These are phyloP conservation scores for Bombus huntii DNA, from an alignment of 1,140 invertebrate genomes.

Conservation along the genomic window DNA sequence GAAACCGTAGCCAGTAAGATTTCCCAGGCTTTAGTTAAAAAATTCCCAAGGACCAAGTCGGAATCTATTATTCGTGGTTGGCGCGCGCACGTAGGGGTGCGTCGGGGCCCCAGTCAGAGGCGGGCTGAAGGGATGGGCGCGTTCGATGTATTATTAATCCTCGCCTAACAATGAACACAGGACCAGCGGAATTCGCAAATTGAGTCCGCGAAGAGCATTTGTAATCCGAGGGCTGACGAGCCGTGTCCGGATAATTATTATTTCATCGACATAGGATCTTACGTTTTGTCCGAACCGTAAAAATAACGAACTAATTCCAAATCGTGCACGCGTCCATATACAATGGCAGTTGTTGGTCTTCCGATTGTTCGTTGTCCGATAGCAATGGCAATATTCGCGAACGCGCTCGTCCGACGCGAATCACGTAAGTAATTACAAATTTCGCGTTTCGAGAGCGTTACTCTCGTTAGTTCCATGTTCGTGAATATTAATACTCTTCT, in stretches of 20 bases:
- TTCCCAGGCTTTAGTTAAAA: conserved; percentile 7
- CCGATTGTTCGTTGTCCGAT: background rate
- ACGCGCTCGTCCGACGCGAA: background rate
- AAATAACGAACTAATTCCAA: background rate
- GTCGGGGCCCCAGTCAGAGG: background rate
- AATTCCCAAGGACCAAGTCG: conserved; percentile 10
- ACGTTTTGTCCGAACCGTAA: no score
- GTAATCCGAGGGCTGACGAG: conserved; percentile 52
- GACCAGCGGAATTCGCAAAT: conserved; percentile 70
- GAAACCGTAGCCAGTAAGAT: background rate
- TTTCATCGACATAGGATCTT: conserved; percentile 24
- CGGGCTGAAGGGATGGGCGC: conserved; percentile 27
- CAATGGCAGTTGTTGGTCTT: no score
- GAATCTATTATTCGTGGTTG: conserved; percentile 26
- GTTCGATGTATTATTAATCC: conserved; percentile 73
- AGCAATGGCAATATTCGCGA: background rate
- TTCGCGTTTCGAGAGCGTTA: background rate
- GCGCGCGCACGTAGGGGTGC: no score
- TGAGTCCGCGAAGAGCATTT: conserved; percentile 68
- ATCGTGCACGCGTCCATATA: no score
- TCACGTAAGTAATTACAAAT: conserved; percentile 17
- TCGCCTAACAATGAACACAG: conserved; percentile 67
- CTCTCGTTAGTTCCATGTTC: no score
- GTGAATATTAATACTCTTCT: conserved; percentile 24
- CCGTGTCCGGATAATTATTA: conserved; percentile 36